Percentiles rank a stretch among this genome's conserved stretches.
Evolutionary conservation across 1,140 invertebrate genomes (phyloP).

Genomic region (Periplaneta americana): DNA sequence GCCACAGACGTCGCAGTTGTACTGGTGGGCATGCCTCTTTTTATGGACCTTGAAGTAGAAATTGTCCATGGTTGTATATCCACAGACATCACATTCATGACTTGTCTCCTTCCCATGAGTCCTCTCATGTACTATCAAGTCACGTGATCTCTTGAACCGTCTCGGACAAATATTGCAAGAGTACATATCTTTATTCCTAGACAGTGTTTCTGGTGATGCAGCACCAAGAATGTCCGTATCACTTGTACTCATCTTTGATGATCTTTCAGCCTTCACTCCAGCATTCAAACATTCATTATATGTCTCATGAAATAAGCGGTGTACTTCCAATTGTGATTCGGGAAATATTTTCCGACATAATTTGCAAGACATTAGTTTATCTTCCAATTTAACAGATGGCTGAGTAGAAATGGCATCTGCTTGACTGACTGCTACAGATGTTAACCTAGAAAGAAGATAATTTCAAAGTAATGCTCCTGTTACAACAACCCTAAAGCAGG

Average conservation of each 20-base stretch:
- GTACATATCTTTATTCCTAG: not conserved
- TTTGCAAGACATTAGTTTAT: not conserved
- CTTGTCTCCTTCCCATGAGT: not conserved
- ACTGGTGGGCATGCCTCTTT: slow-evolving; percentile 34
- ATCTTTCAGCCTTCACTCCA: not conserved
- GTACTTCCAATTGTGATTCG: not conserved
- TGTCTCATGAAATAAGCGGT: not conserved
- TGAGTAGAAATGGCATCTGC: not conserved
- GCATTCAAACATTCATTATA: not conserved
- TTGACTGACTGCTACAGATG: not conserved
- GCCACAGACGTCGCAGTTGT: slow-evolving; percentile 11
- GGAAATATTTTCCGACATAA: not conserved
- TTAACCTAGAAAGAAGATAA: slow-evolving; percentile 6
- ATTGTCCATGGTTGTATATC: slow-evolving; percentile 27
- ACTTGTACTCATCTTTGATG: not conserved
- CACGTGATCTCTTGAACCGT: not conserved
- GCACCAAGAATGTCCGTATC: not conserved
- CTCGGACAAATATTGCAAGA: not conserved
- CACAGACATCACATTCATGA: slow-evolving; percentile 32
- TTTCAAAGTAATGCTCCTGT: not conserved
- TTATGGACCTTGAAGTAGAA: slow-evolving; percentile 32
- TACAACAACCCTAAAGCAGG: not conserved
- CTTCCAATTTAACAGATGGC: not conserved
- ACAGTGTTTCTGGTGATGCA: not conserved
- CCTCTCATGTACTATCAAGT: not conserved